Conservation (phyloP, 35 echinoderm and acorn worm genomes). For the Nesometra sesokonis region DNA sequence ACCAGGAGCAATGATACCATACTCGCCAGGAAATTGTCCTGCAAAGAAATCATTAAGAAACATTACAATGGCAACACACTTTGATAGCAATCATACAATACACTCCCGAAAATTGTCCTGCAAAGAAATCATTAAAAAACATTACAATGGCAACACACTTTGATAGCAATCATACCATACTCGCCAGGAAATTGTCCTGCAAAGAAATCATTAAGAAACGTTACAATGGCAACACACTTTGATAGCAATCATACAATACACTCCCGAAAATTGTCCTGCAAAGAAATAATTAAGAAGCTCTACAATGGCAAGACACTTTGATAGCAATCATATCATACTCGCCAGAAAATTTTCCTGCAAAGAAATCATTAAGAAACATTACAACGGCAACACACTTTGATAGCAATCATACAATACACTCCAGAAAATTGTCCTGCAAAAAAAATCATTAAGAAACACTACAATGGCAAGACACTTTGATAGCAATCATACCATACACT, state of each 20-base stretch:
- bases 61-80: constrained; percentile 95
- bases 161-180: constrained; percentile 82
- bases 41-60: constrained; percentile 7
- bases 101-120: constrained; percentile 94
- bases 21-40: constrained; percentile 96
- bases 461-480: constrained; percentile 92
- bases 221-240: constrained; percentile 98
- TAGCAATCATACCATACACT: constrained; percentile 82
- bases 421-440: constrained; percentile 88
- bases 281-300: neutral
- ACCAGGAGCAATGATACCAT: constrained; percentile 90
- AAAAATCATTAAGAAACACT: too few relatives aligned
- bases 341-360: constrained; percentile 89
- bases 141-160: constrained; percentile 96
- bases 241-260: constrained; percentile 82
- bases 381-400: constrained; percentile 92
- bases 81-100: constrained; percentile 84
- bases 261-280: constrained; percentile 91
- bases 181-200: constrained; percentile 95
- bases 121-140: constrained; percentile 14
- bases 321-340: constrained; percentile 86
- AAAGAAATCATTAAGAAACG: constrained; percentile 20
- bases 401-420: constrained; percentile 80
- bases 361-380: too few relatives aligned
- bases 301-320: constrained; percentile 92